Evolutionary conservation across 2,888 invertebrate species (phyloP).

Genomic region (Emmelina monodactyla): DNA sequence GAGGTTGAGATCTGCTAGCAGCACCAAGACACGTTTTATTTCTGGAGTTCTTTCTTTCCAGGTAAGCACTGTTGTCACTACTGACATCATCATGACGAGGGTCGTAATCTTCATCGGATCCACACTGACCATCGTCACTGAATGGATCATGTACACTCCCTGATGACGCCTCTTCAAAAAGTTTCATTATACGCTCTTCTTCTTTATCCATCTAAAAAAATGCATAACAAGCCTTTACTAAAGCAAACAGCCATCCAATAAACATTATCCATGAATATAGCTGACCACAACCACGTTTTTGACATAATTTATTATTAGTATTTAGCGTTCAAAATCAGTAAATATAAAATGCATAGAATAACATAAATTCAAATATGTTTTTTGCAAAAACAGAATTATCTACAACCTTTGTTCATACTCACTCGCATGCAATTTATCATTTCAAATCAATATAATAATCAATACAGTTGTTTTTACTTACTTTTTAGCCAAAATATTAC

Average conservation of each 20-base stretch:
- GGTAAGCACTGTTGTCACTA: slow-evolving; percentile 5
- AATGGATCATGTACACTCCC: slow-evolving; percentile 2
- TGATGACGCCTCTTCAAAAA: slow-evolving; percentile 4
- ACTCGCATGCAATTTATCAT: slow-evolving; percentile 3
- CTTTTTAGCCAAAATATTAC: slow-evolving; percentile 1
- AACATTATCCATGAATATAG: slow-evolving; percentile 1
- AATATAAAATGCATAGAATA: slow-evolving; percentile 3
- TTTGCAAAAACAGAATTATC: slow-evolving; percentile 1
- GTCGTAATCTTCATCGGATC: slow-evolving; percentile 3
- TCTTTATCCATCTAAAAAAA: slow-evolving; percentile 5
- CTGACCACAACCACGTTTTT: slow-evolving; percentile 3
- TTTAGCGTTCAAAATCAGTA: slow-evolving; percentile 3
- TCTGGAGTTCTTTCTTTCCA: slow-evolving; percentile 2
- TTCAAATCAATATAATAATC: slow-evolving; percentile 2
- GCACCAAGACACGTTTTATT: slow-evolving; percentile 2
- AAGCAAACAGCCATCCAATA: slow-evolving; percentile 1
- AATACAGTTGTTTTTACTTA: neutral
- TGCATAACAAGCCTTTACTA: slow-evolving; percentile 2
- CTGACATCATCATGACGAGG: slow-evolving; percentile 4
- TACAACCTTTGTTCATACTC: slow-evolving; percentile 1
- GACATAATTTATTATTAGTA: neutral
- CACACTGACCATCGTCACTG: slow-evolving; percentile 5
- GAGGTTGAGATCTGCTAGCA: slow-evolving; percentile 4
- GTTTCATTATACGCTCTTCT: no score
- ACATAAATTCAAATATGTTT: slow-evolving; percentile 1